These are phyloP conservation scores for Propsilocerus akamusi DNA, from an alignment of 1,140 invertebrate genomes.

Conservation along the genomic window DNA sequence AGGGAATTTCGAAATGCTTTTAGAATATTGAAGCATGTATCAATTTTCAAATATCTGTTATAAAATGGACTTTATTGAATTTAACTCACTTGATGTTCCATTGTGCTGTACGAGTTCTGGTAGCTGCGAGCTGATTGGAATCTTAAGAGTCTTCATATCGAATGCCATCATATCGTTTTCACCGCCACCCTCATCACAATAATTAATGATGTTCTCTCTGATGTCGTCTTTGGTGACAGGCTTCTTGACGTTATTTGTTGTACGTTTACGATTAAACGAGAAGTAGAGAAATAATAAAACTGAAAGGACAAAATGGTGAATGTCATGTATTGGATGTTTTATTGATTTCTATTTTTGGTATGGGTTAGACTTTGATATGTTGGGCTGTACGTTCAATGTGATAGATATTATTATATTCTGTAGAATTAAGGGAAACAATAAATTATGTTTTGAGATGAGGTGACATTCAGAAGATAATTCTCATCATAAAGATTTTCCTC, in stretches of 20 bases:
- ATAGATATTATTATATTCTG: too few relatives aligned
- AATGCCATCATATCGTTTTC: slow-evolving; percentile 49
- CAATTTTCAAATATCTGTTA: neutral
- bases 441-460: too few relatives aligned
- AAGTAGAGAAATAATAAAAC: slow-evolving; percentile 34
- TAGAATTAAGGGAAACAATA: too few relatives aligned
- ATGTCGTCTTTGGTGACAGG: slow-evolving; percentile 45
- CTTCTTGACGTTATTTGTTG: slow-evolving; percentile 28
- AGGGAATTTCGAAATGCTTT: neutral
- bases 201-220: slow-evolving; percentile 47
- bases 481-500: too few relatives aligned
- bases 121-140: slow-evolving; percentile 25
- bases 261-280: slow-evolving; percentile 29
- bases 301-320: slow-evolving; percentile 9
- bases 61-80: too few relatives aligned
- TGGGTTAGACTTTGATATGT: too few relatives aligned
- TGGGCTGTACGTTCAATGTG: too few relatives aligned
- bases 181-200: slow-evolving; percentile 43
- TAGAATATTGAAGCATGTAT: neutral
- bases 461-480: too few relatives aligned
- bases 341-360: too few relatives aligned
- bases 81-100: slow-evolving; percentile 9
- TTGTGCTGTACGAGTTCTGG: slow-evolving; percentile 12
- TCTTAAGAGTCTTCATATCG: slow-evolving; percentile 41
- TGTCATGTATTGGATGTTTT: too few relatives aligned